Conservation (phyloP, 2,888 invertebrate genomes). For the Lycia hirtaria region DNA sequence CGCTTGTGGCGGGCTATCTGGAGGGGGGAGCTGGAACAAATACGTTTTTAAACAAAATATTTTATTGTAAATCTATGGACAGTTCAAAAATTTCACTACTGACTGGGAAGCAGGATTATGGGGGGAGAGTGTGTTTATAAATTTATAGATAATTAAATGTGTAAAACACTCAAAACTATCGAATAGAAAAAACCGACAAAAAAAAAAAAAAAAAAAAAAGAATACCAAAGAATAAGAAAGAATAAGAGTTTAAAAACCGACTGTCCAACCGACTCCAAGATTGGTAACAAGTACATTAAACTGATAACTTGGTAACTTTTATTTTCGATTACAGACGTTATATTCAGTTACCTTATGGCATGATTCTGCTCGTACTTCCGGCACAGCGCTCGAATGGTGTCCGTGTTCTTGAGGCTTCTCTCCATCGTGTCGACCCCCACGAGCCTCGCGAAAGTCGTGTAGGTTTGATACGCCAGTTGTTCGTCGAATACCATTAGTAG, state of each 20-base stretch:
- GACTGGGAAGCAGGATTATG: too few species aligned
- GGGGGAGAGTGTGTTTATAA: too few species aligned
- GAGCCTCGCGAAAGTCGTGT: constrained; percentile 90
- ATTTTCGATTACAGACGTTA: not conserved
- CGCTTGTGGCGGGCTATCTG: constrained; percentile 64
- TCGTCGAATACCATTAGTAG: constrained; percentile 92
- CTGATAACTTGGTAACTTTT: too few species aligned
- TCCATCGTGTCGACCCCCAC: constrained; percentile 90
- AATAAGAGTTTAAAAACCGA: too few species aligned
- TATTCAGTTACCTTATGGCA: constrained; percentile 55
- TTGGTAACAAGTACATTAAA: too few species aligned
- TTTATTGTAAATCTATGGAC: not conserved
- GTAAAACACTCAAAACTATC: too few species aligned
- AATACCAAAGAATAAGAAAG: too few species aligned
- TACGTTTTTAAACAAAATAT: not conserved
- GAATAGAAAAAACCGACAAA: too few species aligned
- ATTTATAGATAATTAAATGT: too few species aligned
- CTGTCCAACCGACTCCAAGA: too few species aligned
- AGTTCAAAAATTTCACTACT: too few species aligned
- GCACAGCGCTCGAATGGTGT: constrained; percentile 91
- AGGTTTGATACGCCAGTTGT: constrained; percentile 93
- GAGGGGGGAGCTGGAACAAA: constrained; percentile 57
- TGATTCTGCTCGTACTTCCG: constrained; percentile 87
- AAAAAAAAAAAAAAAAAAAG: too few species aligned
- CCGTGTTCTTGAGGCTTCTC: constrained; percentile 90